phyloP scores from a whole-genome alignment of 2,888 invertebrate genomes.

The Lithophane leautieri region DNA sequence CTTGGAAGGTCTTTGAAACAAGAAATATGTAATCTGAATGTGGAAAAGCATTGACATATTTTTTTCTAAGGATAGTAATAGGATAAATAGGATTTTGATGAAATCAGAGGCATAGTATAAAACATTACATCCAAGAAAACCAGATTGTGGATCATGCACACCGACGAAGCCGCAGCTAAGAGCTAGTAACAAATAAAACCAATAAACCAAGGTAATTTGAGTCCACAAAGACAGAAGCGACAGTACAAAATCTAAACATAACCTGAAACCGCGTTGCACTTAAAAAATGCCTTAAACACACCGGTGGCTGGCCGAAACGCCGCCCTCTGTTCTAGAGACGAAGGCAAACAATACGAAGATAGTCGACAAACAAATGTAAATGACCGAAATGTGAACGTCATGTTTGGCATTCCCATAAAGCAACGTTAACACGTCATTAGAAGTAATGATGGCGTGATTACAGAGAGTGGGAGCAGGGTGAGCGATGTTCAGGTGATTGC shows the following conservation, averaged over 20 bases:
- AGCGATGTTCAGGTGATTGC: constrained; percentile 85
- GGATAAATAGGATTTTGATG: background rate
- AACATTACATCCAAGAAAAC: constrained; percentile 17
- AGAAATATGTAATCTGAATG: constrained; percentile 5
- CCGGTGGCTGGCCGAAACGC: constrained; percentile 86
- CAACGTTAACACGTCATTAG: constrained; percentile 90
- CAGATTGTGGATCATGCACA: constrained; percentile 31
- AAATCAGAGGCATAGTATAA: background rate
- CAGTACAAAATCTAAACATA: constrained; percentile 78
- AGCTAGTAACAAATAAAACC: constrained; percentile 55
- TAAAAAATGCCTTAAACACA: constrained; percentile 82
- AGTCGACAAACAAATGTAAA: constrained; percentile 90
- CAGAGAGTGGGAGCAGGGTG: constrained; percentile 84
- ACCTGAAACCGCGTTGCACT: constrained; percentile 83
- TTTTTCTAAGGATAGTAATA: background rate
- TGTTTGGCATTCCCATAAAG: constrained; percentile 91
- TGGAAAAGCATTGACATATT: background rate
- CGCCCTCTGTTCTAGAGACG: constrained; percentile 90
- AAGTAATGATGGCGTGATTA: constrained; percentile 90
- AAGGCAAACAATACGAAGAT: constrained; percentile 88
- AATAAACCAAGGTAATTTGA: constrained; percentile 65
- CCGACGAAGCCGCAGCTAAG: constrained; percentile 19
- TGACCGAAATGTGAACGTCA: constrained; percentile 90
- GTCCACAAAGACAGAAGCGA: constrained; percentile 74
- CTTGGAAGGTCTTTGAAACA: background rate